Base-by-base conservation (phyloP, 2,113 vertebrate species). In the Hydrochoerus hydrochaeris region DNA sequence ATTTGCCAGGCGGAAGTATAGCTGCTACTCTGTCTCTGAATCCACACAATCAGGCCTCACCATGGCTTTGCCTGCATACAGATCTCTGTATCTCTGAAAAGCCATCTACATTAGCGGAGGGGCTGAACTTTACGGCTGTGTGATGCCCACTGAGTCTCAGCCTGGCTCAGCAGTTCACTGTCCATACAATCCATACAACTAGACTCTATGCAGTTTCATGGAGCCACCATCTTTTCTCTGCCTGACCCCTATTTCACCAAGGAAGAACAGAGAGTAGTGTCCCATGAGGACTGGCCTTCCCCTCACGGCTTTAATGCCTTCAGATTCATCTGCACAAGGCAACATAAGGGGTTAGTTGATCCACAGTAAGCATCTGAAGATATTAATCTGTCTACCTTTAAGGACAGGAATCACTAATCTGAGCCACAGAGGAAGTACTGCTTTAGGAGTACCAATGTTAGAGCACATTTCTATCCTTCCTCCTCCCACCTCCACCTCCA, bases 1-100 rank as follows among this genome's bases (percentile, higher is more conserved):
- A 90, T 44, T 82, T 20, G 6, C 75, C 88, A 97, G 96, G 97
- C 95, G 95, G 87, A 97, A 96, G 94, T 94, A 10, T 75, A 75
- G 89, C 58, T 38, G 73, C 77, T 16, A 19, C 67, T n/a, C 85
- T 35, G 14, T 80, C 63, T 91, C 88, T 87, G 44, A 46, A 3
- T 54, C 86, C 35, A 65, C n/a, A 67, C 73, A 95, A 7, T n/a
- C 91, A 95, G 89, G 75, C 90, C 95, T 97, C 73, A 19, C 7
- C 0, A 0, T 2, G 22, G 73, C 89, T 58, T 78, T 67, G 85
- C 54, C 1, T 1, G 49, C 30, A 28, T 14, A 35, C 49, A 8
- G 65, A 69, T 83, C 41, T 78, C 49, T 41, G 62, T 16, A 65
- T 75, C 77, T 24, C 13, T 11, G 20, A 73, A 89, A 82, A 77